phyloP scores from a whole-genome alignment of 2,888 invertebrate species.

The Drosophila pegasa region DNA sequence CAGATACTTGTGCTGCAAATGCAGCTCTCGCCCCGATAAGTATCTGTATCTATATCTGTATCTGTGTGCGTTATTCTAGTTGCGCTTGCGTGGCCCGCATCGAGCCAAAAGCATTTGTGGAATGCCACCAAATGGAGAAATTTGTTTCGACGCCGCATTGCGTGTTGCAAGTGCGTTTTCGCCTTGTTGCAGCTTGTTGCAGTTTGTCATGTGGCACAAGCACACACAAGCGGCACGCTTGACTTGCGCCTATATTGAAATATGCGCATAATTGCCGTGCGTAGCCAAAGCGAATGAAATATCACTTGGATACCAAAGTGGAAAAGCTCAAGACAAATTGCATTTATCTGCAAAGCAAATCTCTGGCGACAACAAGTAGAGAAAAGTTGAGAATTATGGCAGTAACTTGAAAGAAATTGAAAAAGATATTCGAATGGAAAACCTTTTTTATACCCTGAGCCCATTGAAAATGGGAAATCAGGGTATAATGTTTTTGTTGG shows the following conservation, averaged over 20 bases:
- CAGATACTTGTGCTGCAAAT: slow-evolving; percentile 1
- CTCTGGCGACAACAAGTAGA: not conserved
- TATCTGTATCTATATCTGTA: slow-evolving; percentile 31
- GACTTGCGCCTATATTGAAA: slow-evolving; percentile 61
- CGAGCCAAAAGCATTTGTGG: slow-evolving; percentile 46
- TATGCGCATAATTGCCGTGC: slow-evolving; percentile 70
- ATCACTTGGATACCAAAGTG: slow-evolving; percentile 21
- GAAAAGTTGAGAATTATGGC: not conserved
- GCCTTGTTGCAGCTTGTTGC: slow-evolving; percentile 62
- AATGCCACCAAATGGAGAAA: slow-evolving; percentile 65
- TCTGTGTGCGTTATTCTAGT: slow-evolving; percentile 46
- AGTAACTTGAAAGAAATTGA: not conserved
- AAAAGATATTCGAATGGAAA: no score
- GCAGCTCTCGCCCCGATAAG: not conserved
- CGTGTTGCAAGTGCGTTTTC: slow-evolving; percentile 56
- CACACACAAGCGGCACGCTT: slow-evolving; percentile 46
- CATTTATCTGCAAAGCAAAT: not conserved
- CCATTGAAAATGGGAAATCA: no score
- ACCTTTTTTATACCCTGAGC: no score
- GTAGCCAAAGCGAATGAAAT: slow-evolving; percentile 39
- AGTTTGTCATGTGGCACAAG: slow-evolving; percentile 70
- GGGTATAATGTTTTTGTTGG: no score
- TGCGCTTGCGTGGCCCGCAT: slow-evolving; percentile 51
- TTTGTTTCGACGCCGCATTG: slow-evolving; percentile 42
- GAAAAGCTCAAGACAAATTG: slow-evolving; percentile 4